Evolutionary conservation across 2,113 vertebrate genomes (phyloP).

Genomic region (Leptodactylus fuscus): DNA sequence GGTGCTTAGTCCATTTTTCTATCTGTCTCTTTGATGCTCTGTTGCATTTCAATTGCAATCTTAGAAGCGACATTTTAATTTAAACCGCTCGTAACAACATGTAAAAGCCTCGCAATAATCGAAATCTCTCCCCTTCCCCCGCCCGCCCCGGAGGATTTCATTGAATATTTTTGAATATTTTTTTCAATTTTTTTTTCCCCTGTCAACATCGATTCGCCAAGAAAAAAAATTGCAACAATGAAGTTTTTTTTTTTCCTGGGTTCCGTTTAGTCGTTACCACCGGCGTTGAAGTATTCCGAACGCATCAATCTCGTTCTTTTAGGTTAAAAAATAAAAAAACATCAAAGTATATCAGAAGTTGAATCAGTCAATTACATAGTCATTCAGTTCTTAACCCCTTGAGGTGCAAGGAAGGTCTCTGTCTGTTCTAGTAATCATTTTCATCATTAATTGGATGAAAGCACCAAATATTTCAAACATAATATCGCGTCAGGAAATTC

Average conservation of each 20-base stretch:
- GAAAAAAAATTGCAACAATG: slow-evolving; percentile 59
- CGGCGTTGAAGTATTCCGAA: slow-evolving; percentile 71
- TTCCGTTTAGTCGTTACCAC: slow-evolving; percentile 73
- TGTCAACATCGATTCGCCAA: slow-evolving; percentile 66
- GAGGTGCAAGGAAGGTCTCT: slow-evolving; percentile 63
- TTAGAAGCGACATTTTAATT: slow-evolving; percentile 65
- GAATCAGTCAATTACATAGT: slow-evolving; percentile 69
- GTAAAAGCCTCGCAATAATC: slow-evolving; percentile 36
- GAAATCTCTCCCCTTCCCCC: slow-evolving; percentile 28
- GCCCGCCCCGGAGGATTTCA: slow-evolving; percentile 56
- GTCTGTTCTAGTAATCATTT: slow-evolving; percentile 62
- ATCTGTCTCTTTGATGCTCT: slow-evolving; percentile 62
- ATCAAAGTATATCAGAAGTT: slow-evolving; percentile 73
- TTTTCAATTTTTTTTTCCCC: slow-evolving; percentile 60
- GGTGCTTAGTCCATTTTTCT: slow-evolving; percentile 68
- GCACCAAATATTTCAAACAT: slow-evolving; percentile 55
- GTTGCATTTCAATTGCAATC: slow-evolving; percentile 62
- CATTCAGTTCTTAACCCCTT: slow-evolving; percentile 75
- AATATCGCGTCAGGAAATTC: slow-evolving; percentile 36
- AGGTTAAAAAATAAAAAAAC: slow-evolving; percentile 59
- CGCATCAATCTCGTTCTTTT: slow-evolving; percentile 69
- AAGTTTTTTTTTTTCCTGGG: slow-evolving; percentile 71
- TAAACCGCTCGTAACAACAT: slow-evolving; percentile 21
- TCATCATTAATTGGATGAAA: slow-evolving; percentile 62
- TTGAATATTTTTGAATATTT: slow-evolving; percentile 47